Percentiles rank a stretch among this genome's conserved stretches.
Conservation (phyloP, 2,888 invertebrate genomes). For the Diarsia rubi region DNA sequence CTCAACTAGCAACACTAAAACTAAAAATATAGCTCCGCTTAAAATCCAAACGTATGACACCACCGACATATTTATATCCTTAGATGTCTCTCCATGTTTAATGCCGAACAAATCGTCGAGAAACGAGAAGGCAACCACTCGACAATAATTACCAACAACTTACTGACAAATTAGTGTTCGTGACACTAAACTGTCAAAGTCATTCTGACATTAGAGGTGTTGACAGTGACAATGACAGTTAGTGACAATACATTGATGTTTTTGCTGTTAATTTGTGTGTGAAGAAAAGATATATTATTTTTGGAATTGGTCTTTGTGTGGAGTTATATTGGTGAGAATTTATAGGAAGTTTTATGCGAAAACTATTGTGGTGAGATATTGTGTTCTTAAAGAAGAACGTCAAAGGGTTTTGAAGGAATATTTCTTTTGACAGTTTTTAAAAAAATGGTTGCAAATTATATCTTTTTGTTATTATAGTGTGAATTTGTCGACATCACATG, state of each 20-base stretch:
- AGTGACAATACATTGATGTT: constrained; percentile 37
- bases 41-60: constrained; percentile 43
- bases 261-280: constrained; percentile 7
- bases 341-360: neutral
- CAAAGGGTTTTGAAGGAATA: neutral
- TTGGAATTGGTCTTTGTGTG: constrained; percentile 19
- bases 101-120: constrained; percentile 49
- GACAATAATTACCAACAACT: constrained; percentile 53
- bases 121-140: constrained; percentile 40
- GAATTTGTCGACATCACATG: too few species aligned
- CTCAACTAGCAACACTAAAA: constrained; percentile 40
- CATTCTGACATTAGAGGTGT: constrained; percentile 28
- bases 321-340: neutral
- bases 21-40: constrained; percentile 55
- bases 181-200: constrained; percentile 38
- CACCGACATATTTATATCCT: constrained; percentile 51
- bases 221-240: constrained; percentile 36
- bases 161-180: constrained; percentile 62
- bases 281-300: constrained; percentile 2
- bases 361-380: too few species aligned
- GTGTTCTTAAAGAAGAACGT: too few species aligned
- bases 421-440: neutral
- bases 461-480: neutral
- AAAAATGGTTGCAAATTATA: neutral
- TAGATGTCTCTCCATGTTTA: constrained; percentile 39